Evolutionary conservation across 2,888 invertebrate genomes (phyloP), one percentile per base, ranked within the genome.

Genomic region (Ophion slaviceki): DNA sequence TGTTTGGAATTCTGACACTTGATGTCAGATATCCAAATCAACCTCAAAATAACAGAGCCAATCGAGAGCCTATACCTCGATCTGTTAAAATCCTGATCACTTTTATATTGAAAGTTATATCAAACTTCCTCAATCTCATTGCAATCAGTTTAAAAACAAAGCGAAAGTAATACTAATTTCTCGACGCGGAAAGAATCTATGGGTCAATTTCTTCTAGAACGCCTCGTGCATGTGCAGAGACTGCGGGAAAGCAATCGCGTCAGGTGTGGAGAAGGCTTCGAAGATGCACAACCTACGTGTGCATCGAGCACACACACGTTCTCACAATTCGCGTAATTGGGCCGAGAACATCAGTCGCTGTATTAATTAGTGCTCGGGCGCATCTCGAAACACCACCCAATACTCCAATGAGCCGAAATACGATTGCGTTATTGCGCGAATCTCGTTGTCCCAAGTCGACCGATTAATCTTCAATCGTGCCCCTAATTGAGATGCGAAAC

Each of bases 321-420:
- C 68, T 68, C 45, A 68, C 20, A 45, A 68, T 40, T 53, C 1
- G 61, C 66, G 76, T 57, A 76, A 76, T 76, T 76, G 64, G 32
- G 47, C 10, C 11, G 32, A 32, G 66, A n/a, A 53, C 66, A 45
- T 76, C 20, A 11, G 66, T n/a, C 36, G 28, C 47, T 45, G 53
- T 76, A 53, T 76, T 53, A 20, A 76, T 76, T 76, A 47, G 32
- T 36, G 7, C 40, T 40, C 40, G 40, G 32, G 36, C 6, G 45
- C 32, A 32, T 45, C 64, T 64, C 66, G 32, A 20, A 68, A 20
- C 45, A 61, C 64, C 64, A 28, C 47, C 47, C 28, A 14, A 76
- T 53, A 47, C 66, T 7, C 2, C 53, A 32, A 66, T 66, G 36
- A n/a, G 45, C n/a, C 68, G n/a, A 68, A 45, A 47, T 5, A 24